Percentiles rank a stretch among this genome's conserved stretches.
These are phyloP conservation scores for Oryzias celebensis DNA, from an alignment of 2,113 vertebrate species.

Conservation along the genomic window DNA sequence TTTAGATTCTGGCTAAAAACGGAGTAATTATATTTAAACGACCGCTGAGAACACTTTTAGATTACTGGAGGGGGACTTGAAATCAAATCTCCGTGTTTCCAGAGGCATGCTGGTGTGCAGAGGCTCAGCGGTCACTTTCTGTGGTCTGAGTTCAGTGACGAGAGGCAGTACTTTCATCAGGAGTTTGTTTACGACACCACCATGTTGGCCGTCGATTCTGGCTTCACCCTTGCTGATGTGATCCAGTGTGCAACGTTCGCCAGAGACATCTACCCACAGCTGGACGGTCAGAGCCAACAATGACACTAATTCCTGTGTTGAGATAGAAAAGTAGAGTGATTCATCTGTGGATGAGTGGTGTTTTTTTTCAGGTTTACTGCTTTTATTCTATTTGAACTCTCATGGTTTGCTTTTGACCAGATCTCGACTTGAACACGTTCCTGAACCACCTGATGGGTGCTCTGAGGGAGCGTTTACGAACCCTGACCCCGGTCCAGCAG, in stretches of 20 bases:
- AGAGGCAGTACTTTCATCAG: conserved; percentile 53
- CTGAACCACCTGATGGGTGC: conserved; percentile 30
- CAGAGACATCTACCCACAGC: conserved; percentile 58
- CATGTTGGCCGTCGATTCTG: conserved; percentile 39
- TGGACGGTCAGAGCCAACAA: conserved; percentile 47
- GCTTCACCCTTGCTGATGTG: conserved; percentile 57
- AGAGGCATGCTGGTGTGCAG: conserved; percentile 58
- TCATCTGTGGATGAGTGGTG: conserved; percentile 11
- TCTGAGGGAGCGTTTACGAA: conserved; percentile 36
- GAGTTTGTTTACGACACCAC: conserved; percentile 64
- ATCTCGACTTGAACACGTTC: conserved; percentile 14
- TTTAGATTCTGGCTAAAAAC: no score
- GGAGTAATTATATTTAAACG: no score
- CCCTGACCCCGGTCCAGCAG: conserved; percentile 41
- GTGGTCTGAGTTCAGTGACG: conserved; percentile 56
- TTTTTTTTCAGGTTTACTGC: background rate
- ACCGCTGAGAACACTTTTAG: no score
- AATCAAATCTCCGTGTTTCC: conserved; percentile 5
- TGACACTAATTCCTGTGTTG: no score
- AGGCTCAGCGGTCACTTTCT: conserved; percentile 59
- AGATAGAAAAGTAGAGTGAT: conserved; percentile 1
- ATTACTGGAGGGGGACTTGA: no score
- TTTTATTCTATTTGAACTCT: no score
- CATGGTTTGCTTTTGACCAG: conserved; percentile 22
- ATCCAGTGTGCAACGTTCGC: conserved; percentile 43